Base-by-base conservation (phyloP, 2,113 vertebrate species). In the Gymnobelideus leadbeateri region DNA sequence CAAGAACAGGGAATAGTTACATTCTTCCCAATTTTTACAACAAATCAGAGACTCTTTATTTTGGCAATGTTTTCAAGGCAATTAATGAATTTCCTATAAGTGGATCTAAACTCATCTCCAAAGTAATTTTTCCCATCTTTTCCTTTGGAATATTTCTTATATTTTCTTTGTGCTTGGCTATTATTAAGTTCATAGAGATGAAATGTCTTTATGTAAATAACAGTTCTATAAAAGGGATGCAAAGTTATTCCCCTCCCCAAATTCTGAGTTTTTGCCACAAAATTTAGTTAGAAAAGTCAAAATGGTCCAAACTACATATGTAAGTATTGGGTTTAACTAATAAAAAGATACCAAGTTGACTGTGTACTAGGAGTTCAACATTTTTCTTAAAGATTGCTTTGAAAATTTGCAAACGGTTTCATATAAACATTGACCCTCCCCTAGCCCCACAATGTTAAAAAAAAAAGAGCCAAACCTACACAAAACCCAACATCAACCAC, bases 241-340 rank as follows among this genome's bases (percentile, higher is more conserved):
- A 90, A 94, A 93, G 84, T 92, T 95, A 61, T 93, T 97, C 94
- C 95, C 93, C 95, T 95, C 96, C 97, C 93, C 95, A 96, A 97
- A 98, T 96, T 57, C 95, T 1, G n/a, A 97, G 89, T 95, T 96
- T 98, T 97, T 97, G 98, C 90, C 96, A 98, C 94, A 98, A 97
- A 97, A 96, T 94, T 97, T 97, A 97, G 90, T 97, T 97, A 98
- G 92, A 98, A 98, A 98, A 98, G 96, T 98, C 96, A 98, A 98
- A 98, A 97, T 91, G 93, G 96, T 97, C 95, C 97, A 96, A 98
- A 97, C 96, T 96, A 97, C 55, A 93, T 92, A 96, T 51, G 61
- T 90, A 97, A 46, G 61, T 95, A 98, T 96, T 97, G 96, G 89
- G 47, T 96, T 97, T 96, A 97, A 97, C 97, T 98, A 97, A 84